Conservation (phyloP, 1,140 invertebrate species). For the Drosophila nasuta region DNA sequence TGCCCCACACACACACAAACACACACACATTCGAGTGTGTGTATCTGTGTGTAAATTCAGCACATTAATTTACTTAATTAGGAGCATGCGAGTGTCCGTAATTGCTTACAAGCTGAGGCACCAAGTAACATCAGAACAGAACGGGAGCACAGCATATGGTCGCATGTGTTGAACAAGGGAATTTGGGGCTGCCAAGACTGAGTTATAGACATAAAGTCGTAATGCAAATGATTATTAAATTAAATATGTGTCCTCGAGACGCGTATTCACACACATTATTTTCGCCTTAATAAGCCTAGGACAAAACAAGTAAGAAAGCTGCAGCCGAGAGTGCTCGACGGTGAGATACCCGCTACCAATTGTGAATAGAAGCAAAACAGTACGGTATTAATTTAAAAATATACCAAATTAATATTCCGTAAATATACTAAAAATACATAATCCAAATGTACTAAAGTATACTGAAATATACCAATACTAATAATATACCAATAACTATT, state of each 20-base stretch:
- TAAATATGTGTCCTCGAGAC: constrained; percentile 65
- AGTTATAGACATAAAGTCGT: constrained; percentile 44
- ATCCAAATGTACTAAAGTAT: background rate
- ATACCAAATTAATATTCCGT: too few species aligned
- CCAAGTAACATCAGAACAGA: background rate
- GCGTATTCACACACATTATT: constrained; percentile 29
- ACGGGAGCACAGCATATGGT: constrained; percentile 56
- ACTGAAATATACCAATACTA: too few species aligned
- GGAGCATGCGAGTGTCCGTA: constrained; percentile 74
- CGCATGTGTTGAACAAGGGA: constrained; percentile 61
- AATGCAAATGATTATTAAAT: constrained; percentile 79
- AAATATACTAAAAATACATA: background rate
- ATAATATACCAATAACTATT: too few species aligned
- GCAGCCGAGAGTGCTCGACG: too few species aligned
- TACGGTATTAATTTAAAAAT: too few species aligned
- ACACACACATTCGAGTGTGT: background rate
- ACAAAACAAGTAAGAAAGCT: too few species aligned
- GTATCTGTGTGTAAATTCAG: constrained; percentile 65
- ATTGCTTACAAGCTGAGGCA: constrained; percentile 66
- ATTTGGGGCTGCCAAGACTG: constrained; percentile 2
- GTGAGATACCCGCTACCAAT: too few species aligned
- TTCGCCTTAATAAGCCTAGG: constrained; percentile 49
- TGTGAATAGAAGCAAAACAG: too few species aligned
- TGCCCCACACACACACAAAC: constrained; percentile 12
- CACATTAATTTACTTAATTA: constrained; percentile 82